These are phyloP conservation scores for Arctia plantaginis DNA, from an alignment of 2,888 invertebrate genomes.

Conservation along the genomic window DNA sequence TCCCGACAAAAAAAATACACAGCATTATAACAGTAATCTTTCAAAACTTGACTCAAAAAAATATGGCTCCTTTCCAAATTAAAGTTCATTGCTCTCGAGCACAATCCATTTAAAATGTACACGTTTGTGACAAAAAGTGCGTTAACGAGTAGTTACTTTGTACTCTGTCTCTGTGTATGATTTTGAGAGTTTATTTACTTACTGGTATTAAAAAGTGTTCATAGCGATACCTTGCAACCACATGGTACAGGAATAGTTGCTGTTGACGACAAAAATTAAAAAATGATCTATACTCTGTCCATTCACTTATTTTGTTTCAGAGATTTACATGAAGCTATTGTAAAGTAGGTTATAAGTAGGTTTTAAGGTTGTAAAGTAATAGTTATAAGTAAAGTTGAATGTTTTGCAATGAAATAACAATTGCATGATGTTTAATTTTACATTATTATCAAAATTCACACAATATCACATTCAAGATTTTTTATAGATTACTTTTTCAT, in stretches of 20 bases:
- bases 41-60: constrained; percentile 51
- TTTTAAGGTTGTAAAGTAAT: too few relatives aligned
- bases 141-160: constrained; percentile 50
- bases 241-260: constrained; percentile 62
- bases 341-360: too few relatives aligned
- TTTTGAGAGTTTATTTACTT: constrained; percentile 54
- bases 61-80: constrained; percentile 54
- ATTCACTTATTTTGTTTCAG: too few relatives aligned
- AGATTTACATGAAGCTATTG: not conserved
- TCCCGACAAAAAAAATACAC: constrained; percentile 43
- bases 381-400: constrained; percentile 7
- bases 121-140: constrained; percentile 51
- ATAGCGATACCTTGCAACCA: constrained; percentile 53
- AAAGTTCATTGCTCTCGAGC: constrained; percentile 61
- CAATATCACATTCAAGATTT: not conserved
- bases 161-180: constrained; percentile 21
- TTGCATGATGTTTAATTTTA: not conserved
- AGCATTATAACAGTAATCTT: constrained; percentile 49
- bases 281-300: not conserved
- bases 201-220: not conserved
- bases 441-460: not conserved
- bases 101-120: constrained; percentile 45
- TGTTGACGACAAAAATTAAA: constrained; percentile 32
- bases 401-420: constrained; percentile 37
- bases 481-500: not conserved